phyloP scores from a whole-genome alignment of 2,113 vertebrate species.

The Amia ocellicauda region DNA sequence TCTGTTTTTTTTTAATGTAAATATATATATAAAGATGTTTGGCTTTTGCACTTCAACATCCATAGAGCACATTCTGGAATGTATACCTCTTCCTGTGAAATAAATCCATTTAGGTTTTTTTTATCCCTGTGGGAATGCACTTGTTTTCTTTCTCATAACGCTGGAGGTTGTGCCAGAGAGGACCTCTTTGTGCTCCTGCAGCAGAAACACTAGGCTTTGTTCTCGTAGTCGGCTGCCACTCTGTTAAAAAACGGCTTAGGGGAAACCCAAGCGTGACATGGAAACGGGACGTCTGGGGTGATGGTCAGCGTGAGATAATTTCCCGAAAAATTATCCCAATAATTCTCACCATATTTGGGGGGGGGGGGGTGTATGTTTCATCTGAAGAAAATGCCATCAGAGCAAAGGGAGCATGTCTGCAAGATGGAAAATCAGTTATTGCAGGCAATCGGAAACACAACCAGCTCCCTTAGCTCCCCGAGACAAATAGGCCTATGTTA shows the following conservation, averaged over 20 bases:
- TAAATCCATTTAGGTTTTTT: slow-evolving; percentile 27
- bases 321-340: neutral
- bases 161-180: slow-evolving; percentile 7
- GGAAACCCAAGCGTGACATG: slow-evolving; percentile 25
- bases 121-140: slow-evolving; percentile 23
- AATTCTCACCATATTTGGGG: no score
- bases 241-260: neutral
- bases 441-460: no score
- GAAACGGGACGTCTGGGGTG: slow-evolving; percentile 22
- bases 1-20: no score
- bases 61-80: neutral
- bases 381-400: no score
- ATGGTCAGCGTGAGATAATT: slow-evolving; percentile 24
- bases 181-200: slow-evolving; percentile 8
- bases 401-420: no score
- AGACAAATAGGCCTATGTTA: no score
- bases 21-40: slow-evolving; percentile 17
- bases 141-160: slow-evolving; percentile 32
- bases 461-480: no score
- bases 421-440: no score
- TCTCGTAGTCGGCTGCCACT: slow-evolving; percentile 11
- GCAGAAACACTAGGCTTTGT: slow-evolving; percentile 30
- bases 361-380: slow-evolving; percentile 12
- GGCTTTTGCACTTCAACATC: neutral
- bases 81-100: slow-evolving; percentile 15